Percentiles rank a stretch among this genome's conserved stretches.
Conservation (phyloP, 2,888 invertebrate species). For the Podabrus alpinus region DNA sequence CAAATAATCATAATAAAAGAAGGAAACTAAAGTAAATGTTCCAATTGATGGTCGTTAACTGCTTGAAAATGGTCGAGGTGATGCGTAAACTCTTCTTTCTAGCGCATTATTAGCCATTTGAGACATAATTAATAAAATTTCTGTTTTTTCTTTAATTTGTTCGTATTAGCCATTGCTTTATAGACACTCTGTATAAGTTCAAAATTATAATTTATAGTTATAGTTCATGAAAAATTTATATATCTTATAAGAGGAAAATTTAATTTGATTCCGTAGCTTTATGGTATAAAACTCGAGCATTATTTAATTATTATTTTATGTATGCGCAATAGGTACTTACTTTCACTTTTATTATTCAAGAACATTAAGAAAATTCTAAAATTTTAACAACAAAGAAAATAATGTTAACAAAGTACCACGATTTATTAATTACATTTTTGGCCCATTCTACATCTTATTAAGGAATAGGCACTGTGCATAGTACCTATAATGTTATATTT, state of each 20-base stretch:
- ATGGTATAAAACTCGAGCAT: neutral
- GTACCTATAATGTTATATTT: too few species aligned
- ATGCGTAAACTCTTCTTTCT: neutral
- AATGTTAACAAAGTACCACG: neutral
- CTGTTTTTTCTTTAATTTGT: neutral
- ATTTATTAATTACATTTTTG: neutral
- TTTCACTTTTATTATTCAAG: neutral
- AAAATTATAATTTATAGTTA: neutral
- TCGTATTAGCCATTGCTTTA: neutral
- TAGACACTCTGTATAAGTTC: neutral
- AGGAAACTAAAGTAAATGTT: neutral
- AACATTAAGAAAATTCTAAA: neutral
- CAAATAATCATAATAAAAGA: neutral
- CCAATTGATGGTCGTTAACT: neutral
- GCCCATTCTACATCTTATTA: too few species aligned
- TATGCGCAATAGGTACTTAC: neutral
- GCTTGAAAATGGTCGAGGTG: neutral
- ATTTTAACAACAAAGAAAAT: neutral
- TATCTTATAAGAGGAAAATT: neutral
- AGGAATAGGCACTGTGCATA: too few species aligned
- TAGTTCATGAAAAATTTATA: neutral
- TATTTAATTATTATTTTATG: neutral
- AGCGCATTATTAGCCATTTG: neutral
- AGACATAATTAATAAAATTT: neutral
- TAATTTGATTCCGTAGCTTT: neutral